Evolutionary conservation across 2,113 vertebrate genomes (phyloP), one percentile per base, ranked within the genome.

Genomic region (Neodontobutis hainanensis): DNA sequence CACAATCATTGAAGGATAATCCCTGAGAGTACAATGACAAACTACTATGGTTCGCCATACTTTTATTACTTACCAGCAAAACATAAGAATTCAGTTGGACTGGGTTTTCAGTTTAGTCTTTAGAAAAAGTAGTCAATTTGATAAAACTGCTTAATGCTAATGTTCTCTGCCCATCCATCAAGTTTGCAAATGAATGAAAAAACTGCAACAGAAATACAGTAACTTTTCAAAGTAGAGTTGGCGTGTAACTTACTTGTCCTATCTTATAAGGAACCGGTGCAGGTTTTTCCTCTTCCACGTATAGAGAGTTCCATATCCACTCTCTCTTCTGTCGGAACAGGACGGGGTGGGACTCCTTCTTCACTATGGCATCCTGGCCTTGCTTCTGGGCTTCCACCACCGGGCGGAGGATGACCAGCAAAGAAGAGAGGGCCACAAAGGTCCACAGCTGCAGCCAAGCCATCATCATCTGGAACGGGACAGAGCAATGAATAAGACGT

Each of bases 301-400:
- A 93, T 81, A 96, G 88, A 40, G 91, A 87, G 78, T 97, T 98
- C 96, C 96, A 98, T 75, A 94, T 92, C 95, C 95, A 98, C 0
- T 87, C 92, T 84, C 96, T 94, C 70, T 95, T 98, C 56, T 80
- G 70, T 66, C 91, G 70, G 19, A 52, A 7, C 45, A 86, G 79
- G 27, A 88, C 61, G 0, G 73, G 84, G 40, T 84, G 65, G 1
- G 73, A 12, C 50, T 85, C 89, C 61, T 86, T 88, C 62, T 65
- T 85, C 58, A 80, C 78, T 11, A 84, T 75, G 11, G 49, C 71
- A 3, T 0, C 0, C 0, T 6, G 35, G 11, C 55, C 0, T 14
- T 0, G 52, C n/a, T 42, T 61, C 62, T 58, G 61, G 1, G 40
- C 51, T 48, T 36, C 74, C 55, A 47, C 56, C 1, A 8, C 61